Percentiles rank a stretch among this genome's conserved stretches.
phyloP scores from a whole-genome alignment of 2,797 vertebrate species.

The Sebastes umbrosus region DNA sequence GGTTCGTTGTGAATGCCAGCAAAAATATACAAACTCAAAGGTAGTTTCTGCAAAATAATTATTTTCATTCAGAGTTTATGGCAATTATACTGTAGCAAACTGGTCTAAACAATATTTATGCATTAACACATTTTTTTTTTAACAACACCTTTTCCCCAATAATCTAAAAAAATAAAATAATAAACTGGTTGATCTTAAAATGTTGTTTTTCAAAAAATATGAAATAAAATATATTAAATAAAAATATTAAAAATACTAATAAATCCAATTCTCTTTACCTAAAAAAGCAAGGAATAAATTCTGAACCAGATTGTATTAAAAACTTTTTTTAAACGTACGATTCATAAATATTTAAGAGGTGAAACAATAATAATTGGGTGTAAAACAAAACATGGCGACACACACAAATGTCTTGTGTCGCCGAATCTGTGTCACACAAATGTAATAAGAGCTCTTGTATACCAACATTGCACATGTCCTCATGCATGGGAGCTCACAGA shows the following conservation, averaged over 20 bases:
- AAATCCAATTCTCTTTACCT: background rate
- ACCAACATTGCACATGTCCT: constrained; percentile 26
- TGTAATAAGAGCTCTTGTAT: background rate
- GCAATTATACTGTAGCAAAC: background rate
- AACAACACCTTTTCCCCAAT: background rate
- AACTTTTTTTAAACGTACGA: background rate
- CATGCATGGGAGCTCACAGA: constrained; percentile 20
- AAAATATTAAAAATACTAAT: background rate
- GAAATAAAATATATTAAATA: background rate
- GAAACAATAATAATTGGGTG: background rate
- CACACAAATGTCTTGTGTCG: constrained; percentile 3
- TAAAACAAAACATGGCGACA: constrained; percentile 12
- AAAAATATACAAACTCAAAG: background rate
- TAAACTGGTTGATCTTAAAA: background rate
- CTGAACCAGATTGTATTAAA: background rate
- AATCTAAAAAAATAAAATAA: background rate
- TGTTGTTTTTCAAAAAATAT: background rate
- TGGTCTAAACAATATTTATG: background rate
- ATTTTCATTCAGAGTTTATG: background rate
- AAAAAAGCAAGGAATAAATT: background rate
- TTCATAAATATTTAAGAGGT: background rate
- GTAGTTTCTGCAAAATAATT: background rate
- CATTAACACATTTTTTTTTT: background rate
- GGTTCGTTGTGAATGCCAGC: constrained; percentile 7
- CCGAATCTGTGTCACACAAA: background rate